Conservation (phyloP, 1,140 invertebrate genomes). For the Pararge aegeria region DNA sequence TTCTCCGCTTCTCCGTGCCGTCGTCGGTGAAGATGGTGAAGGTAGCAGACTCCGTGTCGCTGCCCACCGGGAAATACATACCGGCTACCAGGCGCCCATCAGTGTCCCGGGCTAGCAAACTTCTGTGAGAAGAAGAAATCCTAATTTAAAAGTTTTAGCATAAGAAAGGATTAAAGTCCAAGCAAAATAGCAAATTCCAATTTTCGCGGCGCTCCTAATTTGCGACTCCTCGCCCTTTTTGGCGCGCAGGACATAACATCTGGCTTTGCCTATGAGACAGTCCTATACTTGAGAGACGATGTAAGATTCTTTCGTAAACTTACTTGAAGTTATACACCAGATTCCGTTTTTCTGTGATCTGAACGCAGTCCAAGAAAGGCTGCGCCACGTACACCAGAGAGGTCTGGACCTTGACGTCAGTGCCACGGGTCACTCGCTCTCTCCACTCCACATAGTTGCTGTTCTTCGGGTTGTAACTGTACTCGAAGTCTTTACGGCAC, state of each 20-base stretch:
- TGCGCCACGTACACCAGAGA: conserved; percentile 89
- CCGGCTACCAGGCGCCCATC: conserved; percentile 91
- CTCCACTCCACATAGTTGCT: conserved; percentile 90
- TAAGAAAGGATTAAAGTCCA: no score
- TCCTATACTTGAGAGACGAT: no score
- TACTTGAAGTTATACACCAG: conserved; percentile 91
- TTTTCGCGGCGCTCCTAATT: no score
- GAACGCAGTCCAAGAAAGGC: conserved; percentile 89
- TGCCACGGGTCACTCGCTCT: conserved; percentile 84
- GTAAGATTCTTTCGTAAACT: no score
- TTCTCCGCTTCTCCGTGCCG: conserved; percentile 54
- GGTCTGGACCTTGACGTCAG: conserved; percentile 81
- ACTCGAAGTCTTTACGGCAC: conserved; percentile 90
- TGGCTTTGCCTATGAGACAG: no score
- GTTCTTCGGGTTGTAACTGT: conserved; percentile 83
- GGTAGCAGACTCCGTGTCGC: conserved; percentile 49
- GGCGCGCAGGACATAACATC: no score
- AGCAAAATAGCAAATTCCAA: no score
- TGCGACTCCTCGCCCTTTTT: no score
- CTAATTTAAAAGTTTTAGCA: no score
- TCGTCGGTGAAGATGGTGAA: conserved; percentile 67
- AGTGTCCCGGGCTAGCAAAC: conserved; percentile 88
- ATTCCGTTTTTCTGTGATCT: conserved; percentile 93
- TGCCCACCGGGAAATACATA: conserved; percentile 85
- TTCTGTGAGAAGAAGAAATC: conserved; percentile 70